phyloP scores from a whole-genome alignment of 1,140 invertebrate species.

The Acarapis woodi region DNA sequence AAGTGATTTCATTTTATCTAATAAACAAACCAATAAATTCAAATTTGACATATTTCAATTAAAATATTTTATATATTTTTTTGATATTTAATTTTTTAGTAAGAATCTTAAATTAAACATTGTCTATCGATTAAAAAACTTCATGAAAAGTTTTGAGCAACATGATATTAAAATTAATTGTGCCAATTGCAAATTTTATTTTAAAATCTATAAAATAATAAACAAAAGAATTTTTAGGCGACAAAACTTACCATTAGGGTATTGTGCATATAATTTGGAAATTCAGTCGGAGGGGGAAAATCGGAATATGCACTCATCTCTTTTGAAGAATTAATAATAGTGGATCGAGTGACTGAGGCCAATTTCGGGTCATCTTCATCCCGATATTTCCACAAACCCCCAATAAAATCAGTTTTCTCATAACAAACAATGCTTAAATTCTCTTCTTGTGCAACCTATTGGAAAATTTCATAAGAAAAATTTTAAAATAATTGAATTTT shows the following conservation, averaged over 20 bases:
- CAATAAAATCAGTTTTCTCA: slow-evolving; percentile 20
- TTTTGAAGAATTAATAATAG: slow-evolving; percentile 14
- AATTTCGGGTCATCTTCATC: slow-evolving; percentile 15
- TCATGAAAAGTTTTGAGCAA: neutral
- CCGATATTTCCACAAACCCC: slow-evolving; percentile 24
- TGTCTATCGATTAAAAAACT: neutral
- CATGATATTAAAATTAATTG: neutral
- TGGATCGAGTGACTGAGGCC: slow-evolving; percentile 14
- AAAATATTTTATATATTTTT: no score
- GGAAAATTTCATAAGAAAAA: no score
- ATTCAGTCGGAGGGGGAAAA: slow-evolving; percentile 17
- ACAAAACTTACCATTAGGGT: slow-evolving; percentile 10
- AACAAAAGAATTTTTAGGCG: neutral
- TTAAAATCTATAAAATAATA: neutral
- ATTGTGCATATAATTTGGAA: slow-evolving; percentile 18
- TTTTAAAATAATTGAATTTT: no score
- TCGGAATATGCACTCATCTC: slow-evolving; percentile 20
- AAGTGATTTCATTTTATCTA: no score
- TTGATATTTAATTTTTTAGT: no score
- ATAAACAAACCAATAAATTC: no score
- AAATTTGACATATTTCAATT: no score
- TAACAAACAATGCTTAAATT: slow-evolving; percentile 17
- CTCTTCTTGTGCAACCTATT: no score
- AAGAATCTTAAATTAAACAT: neutral
- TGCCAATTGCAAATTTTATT: neutral